A percentile compares a stretch with the other conserved stretches of the same genome.
Evolutionary conservation across 2,113 vertebrate species (phyloP).

Genomic region (Eurypyga helias): DNA sequence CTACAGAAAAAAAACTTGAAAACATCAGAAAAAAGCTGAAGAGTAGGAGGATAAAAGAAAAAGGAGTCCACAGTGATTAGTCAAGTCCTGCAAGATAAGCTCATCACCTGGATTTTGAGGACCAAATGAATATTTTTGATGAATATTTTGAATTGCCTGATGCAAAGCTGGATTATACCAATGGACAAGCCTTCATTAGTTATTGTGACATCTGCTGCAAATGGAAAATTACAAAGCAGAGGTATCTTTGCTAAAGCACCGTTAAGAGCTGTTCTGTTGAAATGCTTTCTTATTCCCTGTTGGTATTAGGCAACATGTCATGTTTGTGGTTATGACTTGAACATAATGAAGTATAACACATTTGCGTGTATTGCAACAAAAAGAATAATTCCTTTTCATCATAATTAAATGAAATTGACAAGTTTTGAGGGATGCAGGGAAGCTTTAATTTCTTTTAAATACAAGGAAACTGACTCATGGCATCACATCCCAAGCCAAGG

Average conservation of each 20-base stretch:
- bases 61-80: neutral
- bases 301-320: neutral
- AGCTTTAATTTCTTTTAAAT: neutral
- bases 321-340: neutral
- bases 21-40: neutral
- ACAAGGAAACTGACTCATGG: neutral
- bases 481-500: neutral
- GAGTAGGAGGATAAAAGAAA: neutral
- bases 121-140: constrained; percentile 26
- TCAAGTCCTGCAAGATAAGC: neutral
- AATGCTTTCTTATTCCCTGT: neutral
- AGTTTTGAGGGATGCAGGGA: neutral
- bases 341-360: neutral
- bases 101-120: constrained; percentile 32
- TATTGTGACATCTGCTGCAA: neutral
- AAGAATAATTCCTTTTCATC: neutral
- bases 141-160: neutral
- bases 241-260: neutral
- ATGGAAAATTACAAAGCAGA: neutral
- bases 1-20: neutral
- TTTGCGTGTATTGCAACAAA: neutral
- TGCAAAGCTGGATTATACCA: constrained; percentile 60
- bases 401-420: neutral
- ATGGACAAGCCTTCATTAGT: constrained; percentile 10
- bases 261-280: neutral